phyloP scores from a whole-genome alignment of 2,888 invertebrate genomes.

The Oscheius myriophilus region DNA sequence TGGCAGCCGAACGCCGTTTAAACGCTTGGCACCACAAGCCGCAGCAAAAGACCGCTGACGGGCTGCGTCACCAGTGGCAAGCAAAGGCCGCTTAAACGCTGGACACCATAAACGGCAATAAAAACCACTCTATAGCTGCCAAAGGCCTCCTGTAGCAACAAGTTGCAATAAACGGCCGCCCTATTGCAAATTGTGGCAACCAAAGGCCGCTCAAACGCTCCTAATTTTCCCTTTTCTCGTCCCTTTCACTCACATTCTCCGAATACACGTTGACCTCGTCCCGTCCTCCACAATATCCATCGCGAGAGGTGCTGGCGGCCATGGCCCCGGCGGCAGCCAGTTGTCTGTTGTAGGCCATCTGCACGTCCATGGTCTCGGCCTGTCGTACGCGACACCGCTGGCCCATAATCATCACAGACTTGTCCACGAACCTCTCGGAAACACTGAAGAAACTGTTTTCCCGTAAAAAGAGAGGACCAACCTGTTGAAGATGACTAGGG shows the following conservation, averaged over 20 bases:
- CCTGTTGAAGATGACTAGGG: slow-evolving; percentile 25
- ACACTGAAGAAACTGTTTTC: slow-evolving; percentile 13
- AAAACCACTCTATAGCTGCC: too few relatives aligned
- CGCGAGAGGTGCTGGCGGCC: slow-evolving; percentile 9
- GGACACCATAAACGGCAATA: too few relatives aligned
- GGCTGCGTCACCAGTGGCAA: too few relatives aligned
- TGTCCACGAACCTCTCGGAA: slow-evolving; percentile 16
- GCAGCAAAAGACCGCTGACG: too few relatives aligned
- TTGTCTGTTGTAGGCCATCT: slow-evolving; percentile 21
- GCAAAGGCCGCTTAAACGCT: too few relatives aligned
- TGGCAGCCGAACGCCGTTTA: too few relatives aligned
- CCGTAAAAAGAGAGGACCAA: background rate
- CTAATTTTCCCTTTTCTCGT: too few relatives aligned
- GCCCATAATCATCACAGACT: slow-evolving; percentile 20
- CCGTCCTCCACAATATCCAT: background rate
- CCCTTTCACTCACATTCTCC: slow-evolving; percentile 8
- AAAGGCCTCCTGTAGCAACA: too few relatives aligned
- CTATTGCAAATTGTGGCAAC: too few relatives aligned
- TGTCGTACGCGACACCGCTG: slow-evolving; percentile 26
- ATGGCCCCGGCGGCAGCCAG: slow-evolving; percentile 16
- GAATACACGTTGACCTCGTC: slow-evolving; percentile 3
- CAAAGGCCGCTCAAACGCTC: background rate
- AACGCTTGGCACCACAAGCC: too few relatives aligned
- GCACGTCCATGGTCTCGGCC: slow-evolving; percentile 25
- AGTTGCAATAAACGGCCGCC: too few relatives aligned